A percentile compares a stretch with the other conserved stretches of the same genome.
Evolutionary conservation across 2,797 vertebrate genomes (phyloP).

Genomic region (Poecilia velifera): DNA sequence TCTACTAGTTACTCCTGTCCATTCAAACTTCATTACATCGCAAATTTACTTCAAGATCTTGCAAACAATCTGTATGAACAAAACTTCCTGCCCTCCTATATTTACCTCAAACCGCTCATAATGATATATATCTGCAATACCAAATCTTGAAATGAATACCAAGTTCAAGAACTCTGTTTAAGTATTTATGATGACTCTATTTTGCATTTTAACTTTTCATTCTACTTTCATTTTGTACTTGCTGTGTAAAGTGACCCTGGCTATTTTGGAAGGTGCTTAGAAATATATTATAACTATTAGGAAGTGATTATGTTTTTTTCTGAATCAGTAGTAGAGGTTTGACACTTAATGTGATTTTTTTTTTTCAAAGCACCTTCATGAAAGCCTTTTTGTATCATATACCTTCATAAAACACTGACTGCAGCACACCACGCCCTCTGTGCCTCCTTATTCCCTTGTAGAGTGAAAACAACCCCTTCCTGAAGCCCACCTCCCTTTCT

Average conservation of each 20-base stretch:
- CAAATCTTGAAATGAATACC: neutral
- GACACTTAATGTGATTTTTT: neutral
- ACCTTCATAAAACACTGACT: slow-evolving; percentile 20
- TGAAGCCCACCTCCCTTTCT: slow-evolving; percentile 65
- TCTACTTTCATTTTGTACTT: neutral
- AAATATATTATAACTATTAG: neutral
- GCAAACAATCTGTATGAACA: neutral
- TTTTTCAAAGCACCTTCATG: neutral
- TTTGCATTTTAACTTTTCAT: neutral
- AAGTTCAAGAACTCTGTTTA: neutral
- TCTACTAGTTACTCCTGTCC: neutral
- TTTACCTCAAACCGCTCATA: neutral
- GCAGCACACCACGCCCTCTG: slow-evolving; percentile 27
- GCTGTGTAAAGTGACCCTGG: neutral
- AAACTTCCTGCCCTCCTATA: neutral
- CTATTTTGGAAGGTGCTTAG: neutral
- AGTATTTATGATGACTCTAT: neutral
- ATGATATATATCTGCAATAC: neutral
- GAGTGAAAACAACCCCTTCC: slow-evolving; percentile 55
- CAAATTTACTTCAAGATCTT: neutral
- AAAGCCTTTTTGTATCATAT: slow-evolving; percentile 36
- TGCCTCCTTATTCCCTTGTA: slow-evolving; percentile 55
- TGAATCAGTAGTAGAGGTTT: neutral
- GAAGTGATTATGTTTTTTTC: neutral
- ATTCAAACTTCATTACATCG: neutral